Conservation (phyloP, 2,888 invertebrate genomes). For the Drosophila atroscutellata region DNA sequence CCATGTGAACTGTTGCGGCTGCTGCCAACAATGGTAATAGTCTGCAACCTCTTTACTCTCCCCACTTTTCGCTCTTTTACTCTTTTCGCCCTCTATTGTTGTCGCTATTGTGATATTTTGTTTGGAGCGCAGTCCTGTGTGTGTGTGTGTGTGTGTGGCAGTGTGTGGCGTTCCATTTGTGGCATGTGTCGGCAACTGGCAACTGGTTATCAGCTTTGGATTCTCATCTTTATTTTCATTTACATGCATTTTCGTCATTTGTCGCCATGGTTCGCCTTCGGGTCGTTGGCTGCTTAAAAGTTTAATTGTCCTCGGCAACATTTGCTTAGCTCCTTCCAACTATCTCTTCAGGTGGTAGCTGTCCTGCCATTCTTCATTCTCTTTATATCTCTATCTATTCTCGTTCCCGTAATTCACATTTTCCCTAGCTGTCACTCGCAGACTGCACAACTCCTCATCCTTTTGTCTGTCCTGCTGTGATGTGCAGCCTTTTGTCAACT, state of each 20-base stretch:
- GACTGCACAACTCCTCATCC: constrained; percentile 32
- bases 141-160: constrained; percentile 26
- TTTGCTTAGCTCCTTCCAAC: constrained; percentile 28
- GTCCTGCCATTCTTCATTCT: constrained; percentile 3
- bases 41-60: constrained; percentile 12
- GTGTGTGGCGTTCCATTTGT: constrained; percentile 48
- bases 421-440: constrained; percentile 82
- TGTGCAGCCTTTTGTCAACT: constrained; percentile 31
- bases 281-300: constrained; percentile 73
- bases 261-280: constrained; percentile 27
- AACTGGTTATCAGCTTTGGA: constrained; percentile 39
- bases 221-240: constrained; percentile 73
- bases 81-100: constrained; percentile 37
- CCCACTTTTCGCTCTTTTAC: constrained; percentile 5
- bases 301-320: constrained; percentile 68
- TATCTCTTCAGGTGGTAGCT: constrained; percentile 33
- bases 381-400: constrained; percentile 34
- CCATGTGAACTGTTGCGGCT: constrained; percentile 80
- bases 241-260: constrained; percentile 72
- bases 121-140: constrained; percentile 31
- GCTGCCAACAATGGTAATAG: constrained; percentile 56
- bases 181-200: constrained; percentile 73
- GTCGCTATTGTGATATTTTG: constrained; percentile 57
- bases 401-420: constrained; percentile 51
- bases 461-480: constrained; percentile 11